Conservation (phyloP, 2,888 invertebrate species). For the Lasioglossum zephyrum region DNA sequence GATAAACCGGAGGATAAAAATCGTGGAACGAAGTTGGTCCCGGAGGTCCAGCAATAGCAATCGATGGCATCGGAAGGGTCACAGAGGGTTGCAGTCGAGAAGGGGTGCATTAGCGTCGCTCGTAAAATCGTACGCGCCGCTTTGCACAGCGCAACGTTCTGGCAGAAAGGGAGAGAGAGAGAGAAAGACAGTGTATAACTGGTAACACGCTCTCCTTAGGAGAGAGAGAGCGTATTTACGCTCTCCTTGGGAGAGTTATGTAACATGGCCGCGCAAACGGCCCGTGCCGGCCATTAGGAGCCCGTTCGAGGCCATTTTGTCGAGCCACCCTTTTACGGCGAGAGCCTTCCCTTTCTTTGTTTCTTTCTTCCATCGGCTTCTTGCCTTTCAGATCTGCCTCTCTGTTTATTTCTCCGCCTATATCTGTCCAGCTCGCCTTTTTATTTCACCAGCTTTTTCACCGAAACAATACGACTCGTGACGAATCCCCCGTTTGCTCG, state of each 20-base stretch:
- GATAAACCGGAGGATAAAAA: neutral
- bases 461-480: neutral
- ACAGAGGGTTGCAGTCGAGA: conserved; percentile 67
- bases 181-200: conserved; percentile 26
- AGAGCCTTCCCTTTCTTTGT: conserved; percentile 25
- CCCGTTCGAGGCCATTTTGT: conserved; percentile 61
- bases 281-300: conserved; percentile 63
- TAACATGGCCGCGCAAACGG: conserved; percentile 64
- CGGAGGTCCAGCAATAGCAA: neutral
- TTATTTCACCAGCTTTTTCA: neutral
- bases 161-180: conserved; percentile 42
- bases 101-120: conserved; percentile 79
- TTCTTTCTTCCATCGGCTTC: conserved; percentile 22
- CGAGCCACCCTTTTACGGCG: conserved; percentile 50
- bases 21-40: neutral
- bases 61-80: conserved; percentile 18
- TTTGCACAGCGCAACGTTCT: conserved; percentile 36
- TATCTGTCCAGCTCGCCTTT: neutral
- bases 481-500: conserved; percentile 1
- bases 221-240: conserved; percentile 56
- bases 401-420: conserved; percentile 15
- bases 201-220: conserved; percentile 57
- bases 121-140: conserved; percentile 77
- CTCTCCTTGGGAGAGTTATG: conserved; percentile 65
- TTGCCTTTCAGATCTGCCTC: conserved; percentile 17